phyloP scores from a whole-genome alignment of 2,113 vertebrate genomes.

The Lynx canadensis region DNA sequence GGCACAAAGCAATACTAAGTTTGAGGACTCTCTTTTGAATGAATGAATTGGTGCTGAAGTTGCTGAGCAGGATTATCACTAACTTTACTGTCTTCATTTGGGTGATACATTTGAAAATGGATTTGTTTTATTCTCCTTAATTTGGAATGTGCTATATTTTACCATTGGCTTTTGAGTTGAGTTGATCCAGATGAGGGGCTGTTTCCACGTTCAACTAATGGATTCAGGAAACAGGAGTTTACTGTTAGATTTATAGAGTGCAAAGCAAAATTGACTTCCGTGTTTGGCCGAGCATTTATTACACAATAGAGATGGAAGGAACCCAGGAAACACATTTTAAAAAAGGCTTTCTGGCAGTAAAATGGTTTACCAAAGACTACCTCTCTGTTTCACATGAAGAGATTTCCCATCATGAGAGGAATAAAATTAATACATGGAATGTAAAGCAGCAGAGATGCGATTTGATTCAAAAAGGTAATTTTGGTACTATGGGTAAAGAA shows the following conservation, averaged over 20 bases:
- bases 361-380: not conserved
- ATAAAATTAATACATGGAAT: not conserved
- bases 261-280: not conserved
- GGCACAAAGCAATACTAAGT: not conserved
- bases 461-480: not conserved
- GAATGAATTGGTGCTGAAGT: not conserved
- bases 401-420: not conserved
- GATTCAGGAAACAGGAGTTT: constrained; percentile 6
- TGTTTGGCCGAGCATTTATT: not conserved
- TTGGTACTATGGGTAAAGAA: not conserved
- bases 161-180: constrained; percentile 27
- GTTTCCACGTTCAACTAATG: constrained; percentile 22
- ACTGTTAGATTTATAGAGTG: constrained; percentile 12
- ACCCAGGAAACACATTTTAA: constrained; percentile 8
- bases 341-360: constrained; percentile 17
- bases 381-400: not conserved
- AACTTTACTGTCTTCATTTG: not conserved
- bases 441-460: not conserved
- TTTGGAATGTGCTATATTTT: constrained; percentile 40
- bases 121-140: constrained; percentile 23
- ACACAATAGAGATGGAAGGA: not conserved
- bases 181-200: not conserved
- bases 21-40: not conserved
- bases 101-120: not conserved
- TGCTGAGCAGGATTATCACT: not conserved